Evolutionary conservation across 2,888 invertebrate genomes (phyloP), one percentile per base, ranked within the genome.

Genomic region (Lasioglossum oenotherae): DNA sequence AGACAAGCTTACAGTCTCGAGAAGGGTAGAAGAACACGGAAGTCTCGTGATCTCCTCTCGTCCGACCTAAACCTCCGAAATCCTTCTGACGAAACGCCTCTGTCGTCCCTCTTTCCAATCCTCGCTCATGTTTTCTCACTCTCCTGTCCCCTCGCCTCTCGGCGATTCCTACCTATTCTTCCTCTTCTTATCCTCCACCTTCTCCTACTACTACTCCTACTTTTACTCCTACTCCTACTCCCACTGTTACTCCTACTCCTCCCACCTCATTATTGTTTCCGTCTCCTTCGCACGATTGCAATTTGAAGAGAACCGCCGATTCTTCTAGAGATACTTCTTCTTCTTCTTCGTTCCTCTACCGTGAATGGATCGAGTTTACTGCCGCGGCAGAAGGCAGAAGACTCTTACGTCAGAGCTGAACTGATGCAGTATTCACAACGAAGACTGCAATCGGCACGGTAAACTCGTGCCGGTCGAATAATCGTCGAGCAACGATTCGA

Each of bases 61-160:
- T 85, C 87, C 82, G 86, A 82, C 87, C 78, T 82, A 87, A 90
- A 89, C 87, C 87, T 86, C 88, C 82, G 85, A 90, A 90, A 90
- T 90, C 90, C 90, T 88, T 77, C 81, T 79, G 88, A 91, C 88
- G 89, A 91, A 91, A 88, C 87, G 88, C 84, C 86, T 79, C 84
- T 78, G 77, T 84, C 89, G 82, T 80, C 80, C 81, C 80, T 86
- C 81, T 77, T 82, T 85, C 79, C 81, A 80, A 86, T 88, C 87
- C 83, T 81, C 77, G 80, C 86, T 78, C 81, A 80, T 83, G 89
- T 88, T 87, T 86, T 90, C 88, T 83, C 88, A 81, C 84, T 83
- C 90, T 85, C 83, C 78, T 78, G 78, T 80, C 86, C 82, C 71
- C 53, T 19, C 10, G 16, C 41, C 57, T 31, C 67, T 46, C 46